Evolutionary conservation across 2,113 vertebrate genomes (phyloP), one percentile per base, ranked within the genome.

Genomic region (Pedionomus torquatus): DNA sequence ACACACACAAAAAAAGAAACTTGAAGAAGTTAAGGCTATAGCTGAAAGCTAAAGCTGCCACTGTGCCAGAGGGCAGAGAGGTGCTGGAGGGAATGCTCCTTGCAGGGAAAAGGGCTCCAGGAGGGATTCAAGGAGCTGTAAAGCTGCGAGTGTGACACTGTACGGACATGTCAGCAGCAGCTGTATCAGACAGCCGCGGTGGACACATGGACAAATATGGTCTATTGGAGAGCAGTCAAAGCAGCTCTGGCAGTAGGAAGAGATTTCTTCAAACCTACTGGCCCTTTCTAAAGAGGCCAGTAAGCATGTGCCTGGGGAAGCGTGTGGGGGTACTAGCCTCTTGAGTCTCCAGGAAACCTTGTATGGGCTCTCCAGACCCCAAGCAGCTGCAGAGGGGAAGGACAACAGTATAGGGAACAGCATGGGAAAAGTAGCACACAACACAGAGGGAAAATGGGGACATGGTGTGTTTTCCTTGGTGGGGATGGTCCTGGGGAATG

Each of bases 131-230:
- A 81, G 76, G 68, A 83, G 83, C 55, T 3, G 1, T 12, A n/a
- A 83, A 39, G 58, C 57, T 44, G 54, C 39, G 31, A 61, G 71
- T 3, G 54, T 17, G 68, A 63, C 63, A 25, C 64, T 43, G 23
- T 17, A 7, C 0, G 23, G 48, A 26, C 41, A 77, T 5, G 49
- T 44, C 64, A 72, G 68, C 61, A 24, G 75, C 68, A 58, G 83
- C 89, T 4, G 16, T 65, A 61, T 65, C 80, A 54, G 80, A 44
- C 33, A 33, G 68, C 55, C 4, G 1, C 63, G 44, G 51, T 81
- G 87, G 91, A 92, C 89, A 55, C 94, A 89, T 84, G 93, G 77
- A 96, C 96, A 96, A 97, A 96, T 97, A 96, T 94, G 95, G 96
- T 51, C 78, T 94, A 60, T 61, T 95, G 94, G 95, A 95, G 83